Base-by-base conservation (phyloP, 2,113 vertebrate genomes). In the Pollachius pollachius region DNA sequence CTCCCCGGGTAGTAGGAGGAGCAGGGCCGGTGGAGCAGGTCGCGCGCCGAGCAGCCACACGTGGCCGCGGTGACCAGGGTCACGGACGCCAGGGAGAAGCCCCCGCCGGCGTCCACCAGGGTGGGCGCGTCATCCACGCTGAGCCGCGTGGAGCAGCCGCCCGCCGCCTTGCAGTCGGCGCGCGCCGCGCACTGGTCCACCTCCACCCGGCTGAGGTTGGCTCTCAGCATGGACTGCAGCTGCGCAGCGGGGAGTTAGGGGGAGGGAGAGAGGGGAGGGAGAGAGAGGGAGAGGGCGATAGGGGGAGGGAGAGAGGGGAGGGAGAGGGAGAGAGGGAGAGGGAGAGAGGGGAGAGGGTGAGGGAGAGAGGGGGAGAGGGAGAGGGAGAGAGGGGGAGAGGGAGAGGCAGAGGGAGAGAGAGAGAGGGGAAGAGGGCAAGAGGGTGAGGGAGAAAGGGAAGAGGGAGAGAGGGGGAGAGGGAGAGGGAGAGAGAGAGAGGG, bases 161-260 rank as follows among this genome's bases (percentile, higher is more conserved):
- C 78, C 16, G 89, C 82, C 23, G 84, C 83, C 0, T 82, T 88
- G 75, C 94, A 95, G 52, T 92, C 88, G 4, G 86, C 58, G 1
- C 54, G 89, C 64, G 82, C 79, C 64, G 83, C 79, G 56, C 95
- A 96, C 87, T 94, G 94, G 0, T 95, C 94, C 1, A 94, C 80
- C 5, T 92, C 90, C 4, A 95, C 91, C 83, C 94, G 94, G 63
- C 86, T 94, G 59, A 95, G 64, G 57, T 89, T 92, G 52, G 88
- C 54, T 15, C 84, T 90, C 65, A 96, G 88, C 77, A 89, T 83
- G 3, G 92, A 87, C 82, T 94, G 94, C 67, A 95, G 88, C 94
- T 95, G 52, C 62, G 57, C 7, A 27, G 58, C 54, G 16, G 63
- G 57, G 9, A 27, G 75, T 23, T 73, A 19, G 64, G 6, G 58